Base-by-base conservation (phyloP, 2,888 invertebrate genomes). In the Hybos culiciformis region DNA sequence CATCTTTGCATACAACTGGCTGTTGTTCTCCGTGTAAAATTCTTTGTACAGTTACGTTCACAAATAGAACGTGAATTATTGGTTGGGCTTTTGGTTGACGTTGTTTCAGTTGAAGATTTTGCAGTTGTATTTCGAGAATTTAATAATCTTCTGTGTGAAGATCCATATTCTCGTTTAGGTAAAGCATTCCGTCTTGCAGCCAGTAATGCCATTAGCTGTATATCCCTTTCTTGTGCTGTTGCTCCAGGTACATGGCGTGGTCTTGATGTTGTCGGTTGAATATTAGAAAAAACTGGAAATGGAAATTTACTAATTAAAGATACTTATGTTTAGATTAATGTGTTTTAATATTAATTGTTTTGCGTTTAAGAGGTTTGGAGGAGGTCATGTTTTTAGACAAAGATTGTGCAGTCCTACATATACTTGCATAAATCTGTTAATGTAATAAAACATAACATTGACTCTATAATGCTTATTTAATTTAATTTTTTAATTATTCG, bases 151-250 rank as follows among this genome's bases (percentile, higher is more conserved):
- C 50, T 45, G 8, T 48, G 62, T 54, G 71, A 70, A 34, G 69
- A 67, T 18, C 73, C 65, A 50, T 73, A 66, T 34, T 74, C 66
- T 21, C 73, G 73, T 12, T 67, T 69, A 40, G 77, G 68, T 39
- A 77, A 62, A 42, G 77, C 77, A 32, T 73, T 69, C 39, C 80
- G 67, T 21, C 79, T 64, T 0, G 77, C 75, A 0, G 76, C 76
- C 48, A 79, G 64, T 37, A 78, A 60, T 8, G 73, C 71, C 59
- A 73, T 67, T 43, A 77, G 62, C 49, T 73, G 74, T 34, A 72
- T 71, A 51, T 77, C 73, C 24, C 77, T 57, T 44, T 61, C 59
- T 42, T 60, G 66, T 5, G 73, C 71, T 20, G 60, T 50, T 40
- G 54, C 57, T 14, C 37, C 49, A 5, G 58, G 53, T 14, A 57